phyloP scores from a whole-genome alignment of 2,888 invertebrate species.

The Eupithecia abbreviata region DNA sequence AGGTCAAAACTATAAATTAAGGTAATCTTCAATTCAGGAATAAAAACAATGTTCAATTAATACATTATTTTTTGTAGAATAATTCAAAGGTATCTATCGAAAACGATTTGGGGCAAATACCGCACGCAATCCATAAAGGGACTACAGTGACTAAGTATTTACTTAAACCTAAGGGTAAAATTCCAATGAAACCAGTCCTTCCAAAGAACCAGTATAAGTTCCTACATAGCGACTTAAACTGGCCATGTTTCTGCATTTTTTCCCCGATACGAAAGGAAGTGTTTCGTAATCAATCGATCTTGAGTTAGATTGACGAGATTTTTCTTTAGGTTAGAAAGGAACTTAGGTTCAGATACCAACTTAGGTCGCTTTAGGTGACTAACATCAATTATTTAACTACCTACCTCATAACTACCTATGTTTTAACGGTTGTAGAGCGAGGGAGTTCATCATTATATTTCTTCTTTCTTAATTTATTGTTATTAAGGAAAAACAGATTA shows the following conservation, averaged over 20 bases:
- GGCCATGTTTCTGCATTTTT: conserved; percentile 11
- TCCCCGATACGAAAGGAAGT: conserved; percentile 27
- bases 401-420: neutral
- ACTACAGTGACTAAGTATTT: neutral
- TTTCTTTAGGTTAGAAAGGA: conserved; percentile 6
- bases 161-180: neutral
- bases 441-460: neutral
- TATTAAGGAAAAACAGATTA: too few relatives aligned
- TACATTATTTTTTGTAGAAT: too few relatives aligned
- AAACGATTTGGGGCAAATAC: neutral
- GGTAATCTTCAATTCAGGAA: too few relatives aligned
- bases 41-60: too few relatives aligned
- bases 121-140: conserved; percentile 7
- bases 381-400: neutral
- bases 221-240: neutral
- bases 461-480: too few relatives aligned
- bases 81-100: neutral
- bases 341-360: neutral
- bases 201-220: neutral
- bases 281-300: conserved; percentile 28
- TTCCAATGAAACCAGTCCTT: conserved; percentile 13
- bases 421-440: neutral
- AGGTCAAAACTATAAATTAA: too few relatives aligned
- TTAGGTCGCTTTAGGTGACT: neutral
- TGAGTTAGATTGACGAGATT: conserved; percentile 21